phyloP scores from a whole-genome alignment of 2,797 vertebrate species.

The Percopsis omiscomaycus region DNA sequence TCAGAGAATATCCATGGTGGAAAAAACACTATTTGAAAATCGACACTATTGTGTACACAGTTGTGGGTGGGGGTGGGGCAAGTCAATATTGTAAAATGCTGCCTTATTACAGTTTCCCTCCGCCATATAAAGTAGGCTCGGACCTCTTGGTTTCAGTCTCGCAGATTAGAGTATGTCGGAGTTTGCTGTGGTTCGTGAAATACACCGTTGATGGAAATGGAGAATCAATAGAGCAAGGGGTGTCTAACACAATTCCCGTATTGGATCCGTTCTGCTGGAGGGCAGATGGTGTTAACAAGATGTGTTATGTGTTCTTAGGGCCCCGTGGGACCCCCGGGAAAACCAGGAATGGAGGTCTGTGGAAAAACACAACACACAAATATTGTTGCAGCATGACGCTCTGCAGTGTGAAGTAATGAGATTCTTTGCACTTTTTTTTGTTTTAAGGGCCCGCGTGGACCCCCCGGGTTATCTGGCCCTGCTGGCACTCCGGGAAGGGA shows the following conservation, averaged over 20 bases:
- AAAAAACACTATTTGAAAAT: constrained; percentile 31
- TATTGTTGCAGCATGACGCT: too few species aligned
- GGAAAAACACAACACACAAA: constrained; percentile 26
- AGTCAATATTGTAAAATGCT: constrained; percentile 22
- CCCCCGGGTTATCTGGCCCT: constrained; percentile 84
- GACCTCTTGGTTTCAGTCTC: constrained; percentile 31
- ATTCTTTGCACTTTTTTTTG: constrained; percentile 11
- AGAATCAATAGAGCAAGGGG: constrained; percentile 71
- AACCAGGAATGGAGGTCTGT: constrained; percentile 86
- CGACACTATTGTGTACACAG: constrained; percentile 21
- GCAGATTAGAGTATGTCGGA: constrained; percentile 55
- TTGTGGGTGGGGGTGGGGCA: constrained; percentile 16
- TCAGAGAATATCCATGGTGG: constrained; percentile 4
- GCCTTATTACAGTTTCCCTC: constrained; percentile 12
- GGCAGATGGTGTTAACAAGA: constrained; percentile 70
- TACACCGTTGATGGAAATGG: constrained; percentile 58
- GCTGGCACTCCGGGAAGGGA: constrained; percentile 78
- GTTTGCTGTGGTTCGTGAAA: constrained; percentile 62
- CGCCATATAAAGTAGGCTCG: constrained; percentile 36
- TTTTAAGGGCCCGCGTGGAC: constrained; percentile 85
- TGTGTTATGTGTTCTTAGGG: constrained; percentile 82
- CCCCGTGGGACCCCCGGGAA: constrained; percentile 82
- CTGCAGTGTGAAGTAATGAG: constrained; percentile 11
- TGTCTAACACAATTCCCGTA: constrained; percentile 69
- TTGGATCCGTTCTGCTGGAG: constrained; percentile 63